Percentiles rank a stretch among this genome's conserved stretches.
These are phyloP conservation scores for Sminthurides aquaticus DNA, from an alignment of 2,888 invertebrate species.

Conservation along the genomic window DNA sequence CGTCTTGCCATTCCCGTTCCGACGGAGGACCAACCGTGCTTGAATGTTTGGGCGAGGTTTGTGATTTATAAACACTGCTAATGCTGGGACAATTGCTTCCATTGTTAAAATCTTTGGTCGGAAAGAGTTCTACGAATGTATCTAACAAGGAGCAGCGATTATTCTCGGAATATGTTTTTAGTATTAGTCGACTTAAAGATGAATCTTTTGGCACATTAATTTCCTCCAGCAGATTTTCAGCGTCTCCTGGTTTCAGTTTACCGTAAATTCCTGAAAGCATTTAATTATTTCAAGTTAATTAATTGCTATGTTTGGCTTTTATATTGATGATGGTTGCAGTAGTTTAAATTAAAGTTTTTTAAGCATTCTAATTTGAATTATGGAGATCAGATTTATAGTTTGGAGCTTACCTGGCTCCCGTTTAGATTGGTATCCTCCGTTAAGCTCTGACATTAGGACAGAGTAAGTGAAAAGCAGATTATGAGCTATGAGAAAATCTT, in stretches of 20 bases:
- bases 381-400: too few species aligned
- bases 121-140: neutral
- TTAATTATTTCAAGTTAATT: too few species aligned
- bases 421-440: constrained; percentile 11
- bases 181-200: constrained; percentile 23
- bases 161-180: constrained; percentile 33
- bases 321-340: too few species aligned
- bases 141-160: constrained; percentile 34
- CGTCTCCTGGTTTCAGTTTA: constrained; percentile 30
- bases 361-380: too few species aligned
- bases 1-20: too few species aligned
- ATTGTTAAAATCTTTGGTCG: too few species aligned
- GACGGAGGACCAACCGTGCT: neutral
- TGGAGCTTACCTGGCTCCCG: constrained; percentile 9
- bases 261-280: constrained; percentile 28
- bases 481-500: constrained; percentile 38
- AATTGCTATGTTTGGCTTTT: too few species aligned
- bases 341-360: too few species aligned
- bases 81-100: neutral
- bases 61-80: neutral
- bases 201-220: constrained; percentile 26
- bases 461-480: constrained; percentile 37
- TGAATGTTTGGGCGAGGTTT: neutral
- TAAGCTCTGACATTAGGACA: constrained; percentile 35
- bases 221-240: constrained; percentile 31